Percentiles rank a stretch among this genome's conserved stretches.
Conservation (phyloP, 2,888 invertebrate species). For the Volucella inflata region DNA sequence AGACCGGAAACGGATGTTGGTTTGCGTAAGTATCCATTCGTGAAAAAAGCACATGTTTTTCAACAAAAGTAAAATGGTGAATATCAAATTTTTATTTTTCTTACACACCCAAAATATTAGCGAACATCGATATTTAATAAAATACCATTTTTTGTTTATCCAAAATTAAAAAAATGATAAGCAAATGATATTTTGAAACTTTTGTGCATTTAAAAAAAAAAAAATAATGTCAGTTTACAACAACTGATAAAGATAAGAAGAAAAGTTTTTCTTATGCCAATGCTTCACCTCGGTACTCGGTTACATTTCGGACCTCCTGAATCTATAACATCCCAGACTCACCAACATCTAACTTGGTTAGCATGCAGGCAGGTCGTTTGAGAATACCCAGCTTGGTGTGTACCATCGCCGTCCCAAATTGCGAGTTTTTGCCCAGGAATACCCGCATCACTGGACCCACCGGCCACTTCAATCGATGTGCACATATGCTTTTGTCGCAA, state of each 20-base stretch:
- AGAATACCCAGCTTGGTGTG: no score
- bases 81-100: slow-evolving; percentile 8
- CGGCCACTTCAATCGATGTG: no score
- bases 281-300: no score
- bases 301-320: no score
- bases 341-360: no score
- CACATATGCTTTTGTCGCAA: no score
- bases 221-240: slow-evolving; percentile 19
- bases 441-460: no score
- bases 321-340: no score
- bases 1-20: slow-evolving; percentile 62
- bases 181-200: slow-evolving; percentile 53
- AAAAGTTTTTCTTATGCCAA: no score
- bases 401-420: no score
- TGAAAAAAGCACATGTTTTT: slow-evolving; percentile 26
- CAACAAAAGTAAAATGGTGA: slow-evolving; percentile 40
- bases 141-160: neutral
- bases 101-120: neutral
- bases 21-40: neutral
- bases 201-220: slow-evolving; percentile 22
- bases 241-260: neutral
- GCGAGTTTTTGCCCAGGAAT: no score
- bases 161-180: slow-evolving; percentile 48
- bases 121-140: neutral
- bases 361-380: no score